Base-by-base conservation (phyloP, 2,113 vertebrate genomes). In the Cygnus atratus region DNA sequence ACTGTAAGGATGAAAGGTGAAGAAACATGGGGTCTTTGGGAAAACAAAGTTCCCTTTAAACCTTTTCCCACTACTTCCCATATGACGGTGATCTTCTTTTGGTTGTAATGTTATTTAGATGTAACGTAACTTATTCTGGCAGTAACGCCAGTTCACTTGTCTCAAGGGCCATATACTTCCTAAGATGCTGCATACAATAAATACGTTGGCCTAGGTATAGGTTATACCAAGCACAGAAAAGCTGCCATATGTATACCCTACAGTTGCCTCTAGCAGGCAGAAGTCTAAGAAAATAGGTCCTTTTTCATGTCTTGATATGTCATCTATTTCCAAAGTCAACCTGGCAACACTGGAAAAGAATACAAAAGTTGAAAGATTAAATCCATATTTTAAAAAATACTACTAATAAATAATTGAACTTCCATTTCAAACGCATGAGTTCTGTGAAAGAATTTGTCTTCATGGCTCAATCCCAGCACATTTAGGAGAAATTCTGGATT, bases 1-100 rank as follows among this genome's bases (percentile, higher is more conserved):
- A 84, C 37, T 39, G 21, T 33, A 72, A 63, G 43, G 61, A 44
- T 18, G 73, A 73, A 52, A 88, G 77, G 66, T 44, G 77, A 92
- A 91, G 91, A 95, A 95, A 82, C 87, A 92, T 63, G 25, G 57
- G 80, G 65, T 86, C 70, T 92, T 46, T 78, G 92, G 94, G 95
- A 94, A 52, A 59, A 62, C 57, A 75, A 92, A 77, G 59, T 84
- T 95, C 70, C 61, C 74, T 89, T 82, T 93, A 95, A 95, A 91
- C 77, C 66, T 93, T 92, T 84, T 84, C 73, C 66, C 62, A 75
- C 77, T 0, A 1, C 33, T 68, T 82, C 57, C 48, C 52, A 61
- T 46, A 44, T 39, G 57, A 87, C 77, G 63, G 71, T 67, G 70
- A 88, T 88, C 88, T 74, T 67, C 74, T 84, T 88, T 88, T 35